phyloP scores from a whole-genome alignment of 2,113 vertebrate species.

The Heloderma charlesbogerti region DNA sequence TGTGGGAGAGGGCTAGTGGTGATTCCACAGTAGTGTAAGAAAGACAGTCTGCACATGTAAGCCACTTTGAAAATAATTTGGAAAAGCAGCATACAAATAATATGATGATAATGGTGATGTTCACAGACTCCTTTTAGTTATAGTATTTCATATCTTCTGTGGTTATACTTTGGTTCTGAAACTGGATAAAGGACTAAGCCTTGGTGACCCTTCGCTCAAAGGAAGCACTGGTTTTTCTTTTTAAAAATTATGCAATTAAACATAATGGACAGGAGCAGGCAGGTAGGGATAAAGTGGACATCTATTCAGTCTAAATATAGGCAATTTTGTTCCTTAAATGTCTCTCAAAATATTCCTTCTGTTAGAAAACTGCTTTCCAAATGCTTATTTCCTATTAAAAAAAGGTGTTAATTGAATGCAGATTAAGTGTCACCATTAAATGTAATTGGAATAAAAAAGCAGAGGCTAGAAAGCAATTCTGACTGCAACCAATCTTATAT shows the following conservation, averaged over 20 bases:
- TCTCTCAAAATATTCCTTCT: neutral
- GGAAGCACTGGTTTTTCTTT: neutral
- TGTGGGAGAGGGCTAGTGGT: neutral
- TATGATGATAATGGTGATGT: neutral
- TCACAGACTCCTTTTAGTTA: neutral
- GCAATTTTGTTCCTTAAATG: neutral
- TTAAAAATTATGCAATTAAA: neutral
- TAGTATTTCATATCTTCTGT: neutral
- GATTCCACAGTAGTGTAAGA: neutral
- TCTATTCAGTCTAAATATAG: neutral
- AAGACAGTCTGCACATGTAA: neutral
- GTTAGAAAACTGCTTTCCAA: neutral
- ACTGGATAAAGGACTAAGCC: neutral
- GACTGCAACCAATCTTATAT: neutral
- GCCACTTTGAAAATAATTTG: no score
- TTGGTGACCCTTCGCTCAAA: neutral
- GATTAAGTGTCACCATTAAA: neutral
- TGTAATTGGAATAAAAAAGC: neutral
- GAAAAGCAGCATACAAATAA: no score
- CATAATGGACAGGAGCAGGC: neutral
- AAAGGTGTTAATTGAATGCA: constrained; percentile 12
- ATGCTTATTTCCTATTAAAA: constrained; percentile 5
- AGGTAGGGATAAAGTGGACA: no score
- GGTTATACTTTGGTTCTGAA: neutral
- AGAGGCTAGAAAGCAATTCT: neutral